A percentile compares a stretch with the other conserved stretches of the same genome.
Conservation (phyloP, 2,888 invertebrate species). For the Phytoseiulus persimilis region DNA sequence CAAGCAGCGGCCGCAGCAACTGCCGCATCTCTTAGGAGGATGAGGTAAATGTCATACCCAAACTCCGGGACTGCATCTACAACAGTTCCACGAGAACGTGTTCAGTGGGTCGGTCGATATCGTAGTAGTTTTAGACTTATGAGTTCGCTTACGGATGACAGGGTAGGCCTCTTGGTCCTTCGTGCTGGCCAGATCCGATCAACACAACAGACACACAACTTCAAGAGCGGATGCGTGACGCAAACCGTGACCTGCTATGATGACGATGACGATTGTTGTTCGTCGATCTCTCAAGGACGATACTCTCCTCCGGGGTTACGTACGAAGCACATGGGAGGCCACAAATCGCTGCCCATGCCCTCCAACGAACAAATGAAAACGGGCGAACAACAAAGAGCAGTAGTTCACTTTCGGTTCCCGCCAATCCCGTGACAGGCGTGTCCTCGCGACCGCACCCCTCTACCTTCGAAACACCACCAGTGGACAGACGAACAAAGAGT, state of each 20-base stretch:
- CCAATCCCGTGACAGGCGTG: no score
- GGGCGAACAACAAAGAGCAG: no score
- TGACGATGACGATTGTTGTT: neutral
- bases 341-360: no score
- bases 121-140: neutral
- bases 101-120: neutral
- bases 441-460: no score
- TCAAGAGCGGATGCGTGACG: neutral
- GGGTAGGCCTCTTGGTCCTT: constrained; percentile 23
- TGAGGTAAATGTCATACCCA: neutral
- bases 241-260: neutral
- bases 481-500: neutral
- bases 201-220: neutral
- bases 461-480: no score
- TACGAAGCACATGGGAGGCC: no score
- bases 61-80: neutral
- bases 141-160: constrained; percentile 37
- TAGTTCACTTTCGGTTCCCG: no score
- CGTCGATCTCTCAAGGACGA: no score
- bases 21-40: neutral
- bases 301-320: no score
- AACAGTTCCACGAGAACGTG: neutral
- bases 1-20: neutral
- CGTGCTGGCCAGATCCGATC: neutral
- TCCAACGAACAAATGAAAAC: no score